phyloP scores from a whole-genome alignment of 2,113 vertebrate species.

The Oostethus manadensis region DNA sequence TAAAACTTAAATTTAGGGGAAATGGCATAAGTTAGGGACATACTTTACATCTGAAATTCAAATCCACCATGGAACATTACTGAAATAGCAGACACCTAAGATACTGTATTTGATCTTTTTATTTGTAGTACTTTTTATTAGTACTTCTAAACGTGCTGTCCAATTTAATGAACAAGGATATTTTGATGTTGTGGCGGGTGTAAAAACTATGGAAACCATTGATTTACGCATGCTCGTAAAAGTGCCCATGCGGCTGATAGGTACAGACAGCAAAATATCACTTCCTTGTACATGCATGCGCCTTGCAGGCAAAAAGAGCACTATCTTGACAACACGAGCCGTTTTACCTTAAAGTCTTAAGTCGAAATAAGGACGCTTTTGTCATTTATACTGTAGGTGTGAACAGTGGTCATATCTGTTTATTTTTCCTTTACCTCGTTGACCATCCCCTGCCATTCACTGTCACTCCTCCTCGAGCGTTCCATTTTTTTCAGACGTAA shows the following conservation, averaged over 20 bases:
- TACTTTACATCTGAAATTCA: neutral
- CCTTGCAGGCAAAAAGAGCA: neutral
- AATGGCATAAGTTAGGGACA: neutral
- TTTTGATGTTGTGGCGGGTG: too few species aligned
- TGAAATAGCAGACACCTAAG: neutral
- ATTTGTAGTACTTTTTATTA: too few species aligned
- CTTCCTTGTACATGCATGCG: constrained; percentile 19
- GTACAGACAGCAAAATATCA: neutral
- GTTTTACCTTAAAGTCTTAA: neutral
- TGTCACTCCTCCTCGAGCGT: constrained; percentile 75
- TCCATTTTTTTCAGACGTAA: constrained; percentile 62
- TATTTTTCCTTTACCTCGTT: constrained; percentile 84
- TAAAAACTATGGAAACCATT: too few species aligned
- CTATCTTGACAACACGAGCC: neutral
- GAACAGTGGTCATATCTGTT: neutral
- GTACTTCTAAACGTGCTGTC: too few species aligned
- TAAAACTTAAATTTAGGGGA: neutral
- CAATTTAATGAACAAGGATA: too few species aligned
- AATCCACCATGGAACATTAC: neutral
- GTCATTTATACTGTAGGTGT: too few species aligned
- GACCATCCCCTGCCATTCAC: constrained; percentile 88
- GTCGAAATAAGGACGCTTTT: neutral
- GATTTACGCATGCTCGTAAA: neutral
- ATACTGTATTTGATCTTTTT: too few species aligned
- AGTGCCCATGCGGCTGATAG: constrained; percentile 21